Conservation (phyloP, 2,888 invertebrate genomes). For the Glyphotaelius pellucidus region DNA sequence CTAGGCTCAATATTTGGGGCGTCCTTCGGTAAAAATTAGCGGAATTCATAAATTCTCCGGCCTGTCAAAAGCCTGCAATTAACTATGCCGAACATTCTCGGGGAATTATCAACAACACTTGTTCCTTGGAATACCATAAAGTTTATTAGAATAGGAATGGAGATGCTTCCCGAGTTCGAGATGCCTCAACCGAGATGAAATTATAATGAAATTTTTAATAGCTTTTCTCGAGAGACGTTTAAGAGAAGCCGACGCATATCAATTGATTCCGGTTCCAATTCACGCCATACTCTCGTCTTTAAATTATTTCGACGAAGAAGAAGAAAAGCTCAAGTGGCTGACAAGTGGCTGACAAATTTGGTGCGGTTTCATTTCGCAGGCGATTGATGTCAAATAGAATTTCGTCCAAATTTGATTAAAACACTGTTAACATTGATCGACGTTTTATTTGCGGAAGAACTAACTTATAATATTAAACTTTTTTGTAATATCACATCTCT, state of each 20-base stretch:
- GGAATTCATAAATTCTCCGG: constrained; percentile 33
- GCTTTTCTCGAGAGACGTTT: constrained; percentile 61
- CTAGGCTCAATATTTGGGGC: constrained; percentile 20
- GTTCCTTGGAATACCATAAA: constrained; percentile 54
- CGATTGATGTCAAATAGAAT: constrained; percentile 51
- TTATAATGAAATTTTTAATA: constrained; percentile 65
- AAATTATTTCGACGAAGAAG: constrained; percentile 52
- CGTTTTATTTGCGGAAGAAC: neutral
- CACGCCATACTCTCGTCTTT: constrained; percentile 54
- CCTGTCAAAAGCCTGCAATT: constrained; percentile 52
- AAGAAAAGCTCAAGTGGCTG: constrained; percentile 43
- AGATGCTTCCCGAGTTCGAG: constrained; percentile 30
- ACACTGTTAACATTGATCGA: constrained; percentile 37
- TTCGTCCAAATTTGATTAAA: constrained; percentile 48
- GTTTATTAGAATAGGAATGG: constrained; percentile 41
- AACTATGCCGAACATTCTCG: constrained; percentile 49
- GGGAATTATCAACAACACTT: constrained; percentile 61
- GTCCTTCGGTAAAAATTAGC: constrained; percentile 31
- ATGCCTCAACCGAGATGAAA: constrained; percentile 50
- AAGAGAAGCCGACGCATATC: constrained; percentile 58
- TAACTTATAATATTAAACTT: neutral
- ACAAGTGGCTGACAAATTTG: constrained; percentile 38
- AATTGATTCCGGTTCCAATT: constrained; percentile 65
- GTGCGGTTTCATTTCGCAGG: constrained; percentile 36
- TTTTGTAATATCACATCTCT: no score